A percentile compares a stretch with the other conserved stretches of the same genome.
These are phyloP conservation scores for Leptopilina boulardi DNA, from an alignment of 1,140 invertebrate species.

Conservation along the genomic window DNA sequence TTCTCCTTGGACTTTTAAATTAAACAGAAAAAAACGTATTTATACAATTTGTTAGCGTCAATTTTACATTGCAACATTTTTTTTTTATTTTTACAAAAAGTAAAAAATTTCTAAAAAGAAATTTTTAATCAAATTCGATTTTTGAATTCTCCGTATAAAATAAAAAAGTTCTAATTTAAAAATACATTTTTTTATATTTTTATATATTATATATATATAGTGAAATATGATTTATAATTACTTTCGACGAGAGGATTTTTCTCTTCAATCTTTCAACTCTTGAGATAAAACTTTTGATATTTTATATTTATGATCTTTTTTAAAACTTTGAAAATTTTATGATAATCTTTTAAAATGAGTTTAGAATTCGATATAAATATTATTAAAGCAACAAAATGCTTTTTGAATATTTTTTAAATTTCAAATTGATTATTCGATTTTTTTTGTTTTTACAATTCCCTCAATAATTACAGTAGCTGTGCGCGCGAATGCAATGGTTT, in stretches of 20 bases:
- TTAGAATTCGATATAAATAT: not conserved
- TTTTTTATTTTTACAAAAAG: too few species aligned
- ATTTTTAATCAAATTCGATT: too few species aligned
- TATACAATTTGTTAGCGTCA: too few species aligned
- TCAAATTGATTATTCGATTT: not conserved
- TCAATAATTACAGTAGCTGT: not conserved
- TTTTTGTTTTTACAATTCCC: not conserved
- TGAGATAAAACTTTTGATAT: slow-evolving; percentile 23
- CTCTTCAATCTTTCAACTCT: not conserved
- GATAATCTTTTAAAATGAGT: not conserved
- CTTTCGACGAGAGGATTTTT: slow-evolving; percentile 1
- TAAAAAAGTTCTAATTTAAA: not conserved
- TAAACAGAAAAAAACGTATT: too few species aligned
- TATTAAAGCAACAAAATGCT: not conserved
- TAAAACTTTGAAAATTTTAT: slow-evolving; percentile 12
- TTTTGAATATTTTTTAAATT: not conserved
- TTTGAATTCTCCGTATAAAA: too few species aligned
- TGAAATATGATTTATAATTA: slow-evolving; percentile 5
- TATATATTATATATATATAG: not conserved
- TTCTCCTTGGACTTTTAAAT: not conserved
- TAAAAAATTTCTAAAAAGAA: too few species aligned
- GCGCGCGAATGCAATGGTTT: not conserved
- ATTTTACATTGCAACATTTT: too few species aligned
- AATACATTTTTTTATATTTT: not conserved
- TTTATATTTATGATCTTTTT: slow-evolving; percentile 31